Evolutionary conservation across 1,140 invertebrate species (phyloP).

Genomic region (Drosophila obscura): DNA sequence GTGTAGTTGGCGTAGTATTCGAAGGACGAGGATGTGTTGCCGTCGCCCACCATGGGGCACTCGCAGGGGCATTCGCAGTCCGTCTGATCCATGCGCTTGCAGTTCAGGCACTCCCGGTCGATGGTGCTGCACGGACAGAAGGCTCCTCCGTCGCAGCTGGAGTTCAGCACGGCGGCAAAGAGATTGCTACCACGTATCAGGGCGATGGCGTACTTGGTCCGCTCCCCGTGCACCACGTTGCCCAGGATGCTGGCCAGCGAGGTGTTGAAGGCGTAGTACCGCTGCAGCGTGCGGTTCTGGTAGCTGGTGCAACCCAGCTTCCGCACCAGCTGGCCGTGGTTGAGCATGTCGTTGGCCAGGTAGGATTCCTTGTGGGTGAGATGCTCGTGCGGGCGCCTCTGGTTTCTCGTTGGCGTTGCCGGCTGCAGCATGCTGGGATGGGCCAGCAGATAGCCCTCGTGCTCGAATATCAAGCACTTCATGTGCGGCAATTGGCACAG

Average conservation of each 20-base stretch:
- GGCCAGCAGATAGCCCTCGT: conserved; percentile 93
- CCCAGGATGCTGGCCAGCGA: conserved; percentile 90
- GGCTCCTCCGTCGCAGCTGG: conserved; percentile 89
- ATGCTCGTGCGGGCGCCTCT: conserved; percentile 90
- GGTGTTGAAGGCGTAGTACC: conserved; percentile 93
- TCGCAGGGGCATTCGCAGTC: conserved; percentile 98
- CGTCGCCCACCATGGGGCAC: conserved; percentile 88
- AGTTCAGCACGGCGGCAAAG: conserved; percentile 94
- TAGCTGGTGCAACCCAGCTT: conserved; percentile 93
- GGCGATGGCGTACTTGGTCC: conserved; percentile 94
- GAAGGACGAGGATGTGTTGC: conserved; percentile 25
- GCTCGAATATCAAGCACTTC: conserved; percentile 96
- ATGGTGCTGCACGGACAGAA: conserved; percentile 97
- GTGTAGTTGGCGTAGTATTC: conserved; percentile 72
- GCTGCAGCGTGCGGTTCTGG: conserved; percentile 90
- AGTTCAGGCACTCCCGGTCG: conserved; percentile 95
- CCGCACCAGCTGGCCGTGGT: conserved; percentile 91
- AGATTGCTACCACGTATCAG: conserved; percentile 93
- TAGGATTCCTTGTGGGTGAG: conserved; percentile 93
- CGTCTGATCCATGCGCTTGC: conserved; percentile 96
- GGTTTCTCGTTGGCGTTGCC: conserved; percentile 52
- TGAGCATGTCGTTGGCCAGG: conserved; percentile 94
- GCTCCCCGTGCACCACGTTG: conserved; percentile 94
- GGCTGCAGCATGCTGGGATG: conserved; percentile 93
- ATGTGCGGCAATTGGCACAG: conserved; percentile 88